These are phyloP conservation scores for Sarcophaga caerulescens DNA, from an alignment of 2,888 invertebrate genomes.

Conservation along the genomic window DNA sequence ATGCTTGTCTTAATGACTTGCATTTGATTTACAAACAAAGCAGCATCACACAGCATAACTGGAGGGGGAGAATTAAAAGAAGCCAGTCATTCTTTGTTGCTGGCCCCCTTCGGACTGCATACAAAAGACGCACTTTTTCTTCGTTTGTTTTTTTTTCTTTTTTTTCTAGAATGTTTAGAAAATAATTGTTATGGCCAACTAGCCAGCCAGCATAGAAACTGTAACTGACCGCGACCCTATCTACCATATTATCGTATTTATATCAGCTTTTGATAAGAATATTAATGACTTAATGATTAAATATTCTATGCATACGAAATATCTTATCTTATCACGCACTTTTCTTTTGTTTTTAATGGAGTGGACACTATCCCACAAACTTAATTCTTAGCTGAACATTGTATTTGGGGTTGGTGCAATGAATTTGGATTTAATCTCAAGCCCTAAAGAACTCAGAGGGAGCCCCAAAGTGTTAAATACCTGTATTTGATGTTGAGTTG, in stretches of 20 bases:
- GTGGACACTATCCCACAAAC: too few species aligned
- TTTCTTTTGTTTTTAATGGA: neutral
- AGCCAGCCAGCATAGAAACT: neutral
- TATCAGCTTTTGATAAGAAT: conserved; percentile 45
- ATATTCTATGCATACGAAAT: neutral
- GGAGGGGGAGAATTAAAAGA: neutral
- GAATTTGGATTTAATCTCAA: too few species aligned
- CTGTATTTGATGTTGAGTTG: too few species aligned
- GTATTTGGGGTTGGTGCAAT: too few species aligned
- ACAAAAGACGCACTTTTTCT: conserved; percentile 23
- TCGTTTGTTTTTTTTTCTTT: neutral
- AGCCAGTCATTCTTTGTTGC: neutral
- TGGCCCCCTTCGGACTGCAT: too few species aligned
- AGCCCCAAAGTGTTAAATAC: too few species aligned
- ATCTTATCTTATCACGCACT: too few species aligned
- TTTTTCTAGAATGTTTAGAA: neutral
- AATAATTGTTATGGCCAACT: neutral
- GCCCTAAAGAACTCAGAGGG: too few species aligned
- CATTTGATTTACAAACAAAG: conserved; percentile 43
- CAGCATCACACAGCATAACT: neutral
- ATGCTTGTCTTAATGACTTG: conserved; percentile 57
- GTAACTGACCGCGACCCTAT: conserved; percentile 25
- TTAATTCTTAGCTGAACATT: too few species aligned
- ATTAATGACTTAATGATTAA: conserved; percentile 35
- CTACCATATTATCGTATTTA: conserved; percentile 5